Percentiles rank a stretch among this genome's conserved stretches.
Conservation (phyloP, 2,797 vertebrate species). For the Otolemur crassicaudatus region DNA sequence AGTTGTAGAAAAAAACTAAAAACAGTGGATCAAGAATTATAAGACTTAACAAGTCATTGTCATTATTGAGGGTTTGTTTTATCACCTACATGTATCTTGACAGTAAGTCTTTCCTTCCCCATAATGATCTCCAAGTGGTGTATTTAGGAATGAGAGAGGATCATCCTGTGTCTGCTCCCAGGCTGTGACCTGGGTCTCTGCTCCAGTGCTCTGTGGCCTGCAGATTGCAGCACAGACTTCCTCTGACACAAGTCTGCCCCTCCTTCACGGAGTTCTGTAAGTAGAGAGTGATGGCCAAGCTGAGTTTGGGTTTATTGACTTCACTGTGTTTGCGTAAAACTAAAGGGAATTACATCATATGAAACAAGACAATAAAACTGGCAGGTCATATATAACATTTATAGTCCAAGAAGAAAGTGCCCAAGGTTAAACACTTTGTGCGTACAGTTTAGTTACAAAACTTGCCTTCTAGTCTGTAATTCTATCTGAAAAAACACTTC, state of each 20-base stretch:
- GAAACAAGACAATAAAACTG: slow-evolving; percentile 52
- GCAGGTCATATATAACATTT: not conserved
- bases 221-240: too few species aligned
- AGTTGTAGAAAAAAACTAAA: not conserved
- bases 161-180: too few species aligned
- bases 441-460: not conserved
- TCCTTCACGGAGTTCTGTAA: not conserved
- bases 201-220: not conserved
- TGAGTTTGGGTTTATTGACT: not conserved
- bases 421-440: not conserved
- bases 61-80: not conserved
- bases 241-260: rapidly evolving
- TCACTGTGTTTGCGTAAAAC: not conserved
- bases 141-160: not conserved
- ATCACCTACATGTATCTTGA: rapidly evolving
- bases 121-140: not conserved
- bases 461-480: not conserved
- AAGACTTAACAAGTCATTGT: not conserved
- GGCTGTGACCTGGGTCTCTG: rapidly evolving
- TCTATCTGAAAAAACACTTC: not conserved
- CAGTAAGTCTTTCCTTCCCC: not conserved
- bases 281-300: not conserved
- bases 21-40: not conserved
- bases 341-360: slow-evolving; percentile 15
- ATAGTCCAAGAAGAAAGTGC: not conserved